phyloP scores from a whole-genome alignment of 2,113 vertebrate genomes.

The Paramisgurnus dabryanus region DNA sequence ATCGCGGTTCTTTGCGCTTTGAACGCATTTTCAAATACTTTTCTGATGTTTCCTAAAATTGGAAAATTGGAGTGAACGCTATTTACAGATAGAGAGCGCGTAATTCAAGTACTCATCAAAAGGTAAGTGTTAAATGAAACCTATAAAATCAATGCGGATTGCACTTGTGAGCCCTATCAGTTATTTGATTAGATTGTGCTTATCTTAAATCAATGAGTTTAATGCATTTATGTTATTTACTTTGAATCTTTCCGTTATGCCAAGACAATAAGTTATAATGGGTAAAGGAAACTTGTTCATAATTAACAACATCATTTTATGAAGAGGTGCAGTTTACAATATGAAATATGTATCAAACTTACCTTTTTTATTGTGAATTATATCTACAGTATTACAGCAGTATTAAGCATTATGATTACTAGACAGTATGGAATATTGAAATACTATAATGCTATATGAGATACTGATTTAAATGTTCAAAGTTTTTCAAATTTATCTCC shows the following conservation, averaged over 20 bases:
- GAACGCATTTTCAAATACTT: conserved; percentile 3
- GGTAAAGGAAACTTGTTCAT: no score
- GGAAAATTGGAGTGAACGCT: conserved; percentile 20
- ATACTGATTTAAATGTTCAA: no score
- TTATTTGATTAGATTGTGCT: neutral
- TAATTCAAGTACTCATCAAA: conserved; percentile 11
- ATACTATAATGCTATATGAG: no score
- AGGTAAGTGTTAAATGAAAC: conserved; percentile 35
- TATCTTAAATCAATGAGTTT: neutral
- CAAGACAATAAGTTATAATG: no score
- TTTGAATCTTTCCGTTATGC: no score
- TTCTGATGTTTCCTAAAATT: conserved; percentile 8
- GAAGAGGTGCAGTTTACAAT: neutral
- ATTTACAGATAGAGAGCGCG: neutral
- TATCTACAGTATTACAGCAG: neutral
- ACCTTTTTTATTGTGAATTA: neutral
- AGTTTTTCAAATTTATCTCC: no score
- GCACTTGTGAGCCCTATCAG: neutral
- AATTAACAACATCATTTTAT: neutral
- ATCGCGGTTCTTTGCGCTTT: conserved; percentile 26
- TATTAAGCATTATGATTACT: neutral
- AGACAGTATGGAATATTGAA: neutral
- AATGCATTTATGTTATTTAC: neutral
- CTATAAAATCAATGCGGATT: neutral
- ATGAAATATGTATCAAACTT: no score